Conservation (phyloP, 1,140 invertebrate species). For the Zaprionus nigranus region DNA sequence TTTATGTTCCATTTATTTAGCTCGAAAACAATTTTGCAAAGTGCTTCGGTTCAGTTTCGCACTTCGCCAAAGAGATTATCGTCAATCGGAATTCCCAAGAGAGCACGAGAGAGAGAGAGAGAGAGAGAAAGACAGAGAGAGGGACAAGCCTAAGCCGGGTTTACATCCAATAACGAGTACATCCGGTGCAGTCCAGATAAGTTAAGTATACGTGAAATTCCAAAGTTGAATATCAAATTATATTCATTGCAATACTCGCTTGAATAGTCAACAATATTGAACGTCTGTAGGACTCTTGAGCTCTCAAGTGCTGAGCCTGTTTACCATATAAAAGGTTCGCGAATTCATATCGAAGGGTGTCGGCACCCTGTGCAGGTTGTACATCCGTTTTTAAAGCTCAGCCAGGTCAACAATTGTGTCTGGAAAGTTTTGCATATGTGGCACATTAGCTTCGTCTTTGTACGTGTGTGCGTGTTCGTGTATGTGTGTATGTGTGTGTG, state of each 20-base stretch:
- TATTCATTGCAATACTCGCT: background rate
- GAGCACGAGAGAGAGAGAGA: background rate
- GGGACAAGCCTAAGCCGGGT: background rate
- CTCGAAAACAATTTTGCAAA: constrained; percentile 43
- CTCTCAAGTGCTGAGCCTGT: background rate
- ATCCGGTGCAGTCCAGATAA: background rate
- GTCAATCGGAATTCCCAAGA: background rate
- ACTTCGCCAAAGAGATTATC: constrained; percentile 8
- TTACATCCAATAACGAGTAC: background rate
- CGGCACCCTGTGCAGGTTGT: background rate
- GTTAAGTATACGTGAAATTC: background rate
- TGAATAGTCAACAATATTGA: background rate
- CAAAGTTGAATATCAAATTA: background rate
- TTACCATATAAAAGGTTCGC: background rate
- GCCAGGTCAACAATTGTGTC: constrained; percentile 11
- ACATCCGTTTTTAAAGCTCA: constrained; percentile 23
- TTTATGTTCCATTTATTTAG: constrained; percentile 47
- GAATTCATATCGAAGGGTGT: background rate
- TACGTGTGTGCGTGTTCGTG: constrained; percentile 1
- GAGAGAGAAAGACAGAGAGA: too few species aligned
- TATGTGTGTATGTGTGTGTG: constrained; percentile 3
- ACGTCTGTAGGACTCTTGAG: background rate
- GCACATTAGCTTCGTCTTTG: background rate
- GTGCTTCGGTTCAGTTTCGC: constrained; percentile 20
- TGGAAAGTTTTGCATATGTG: constrained; percentile 30